These are phyloP conservation scores for Setipinna tenuifilis DNA, from an alignment of 2,797 vertebrate genomes.

Conservation along the genomic window DNA sequence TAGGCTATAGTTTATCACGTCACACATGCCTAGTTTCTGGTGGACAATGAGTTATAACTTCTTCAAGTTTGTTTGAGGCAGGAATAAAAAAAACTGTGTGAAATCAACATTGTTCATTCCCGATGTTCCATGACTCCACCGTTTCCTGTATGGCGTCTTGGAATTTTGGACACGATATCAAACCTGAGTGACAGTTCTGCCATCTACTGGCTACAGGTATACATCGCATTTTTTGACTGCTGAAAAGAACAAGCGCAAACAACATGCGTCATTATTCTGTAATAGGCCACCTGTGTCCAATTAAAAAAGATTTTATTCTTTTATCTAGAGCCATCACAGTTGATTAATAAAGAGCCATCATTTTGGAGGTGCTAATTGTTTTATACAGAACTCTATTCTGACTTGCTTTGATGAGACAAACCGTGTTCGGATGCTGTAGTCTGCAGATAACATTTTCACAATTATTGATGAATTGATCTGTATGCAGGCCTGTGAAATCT, in stretches of 20 bases:
- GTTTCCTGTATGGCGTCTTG: constrained; percentile 23
- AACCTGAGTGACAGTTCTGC: background rate
- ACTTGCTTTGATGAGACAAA: background rate
- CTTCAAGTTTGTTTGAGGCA: background rate
- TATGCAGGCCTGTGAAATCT: too few species aligned
- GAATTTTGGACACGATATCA: background rate
- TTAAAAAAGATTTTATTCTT: background rate
- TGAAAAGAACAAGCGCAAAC: background rate
- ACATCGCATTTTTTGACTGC: background rate
- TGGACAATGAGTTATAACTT: background rate
- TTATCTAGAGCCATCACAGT: background rate
- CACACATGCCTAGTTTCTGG: background rate
- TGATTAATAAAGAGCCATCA: too few species aligned
- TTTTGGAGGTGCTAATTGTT: too few species aligned
- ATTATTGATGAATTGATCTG: too few species aligned
- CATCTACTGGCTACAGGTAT: background rate
- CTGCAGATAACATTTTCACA: too few species aligned
- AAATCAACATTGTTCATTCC: constrained; percentile 24
- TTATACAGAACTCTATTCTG: background rate
- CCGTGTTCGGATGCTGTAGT: too few species aligned
- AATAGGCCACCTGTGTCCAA: background rate
- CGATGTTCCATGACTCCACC: constrained; percentile 19
- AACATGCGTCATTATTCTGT: background rate
- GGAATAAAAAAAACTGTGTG: background rate
- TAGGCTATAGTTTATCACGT: background rate